A percentile compares a stretch with the other conserved stretches of the same genome.
These are phyloP conservation scores for Mobula birostris DNA, from an alignment of 2,113 vertebrate species.

Conservation along the genomic window DNA sequence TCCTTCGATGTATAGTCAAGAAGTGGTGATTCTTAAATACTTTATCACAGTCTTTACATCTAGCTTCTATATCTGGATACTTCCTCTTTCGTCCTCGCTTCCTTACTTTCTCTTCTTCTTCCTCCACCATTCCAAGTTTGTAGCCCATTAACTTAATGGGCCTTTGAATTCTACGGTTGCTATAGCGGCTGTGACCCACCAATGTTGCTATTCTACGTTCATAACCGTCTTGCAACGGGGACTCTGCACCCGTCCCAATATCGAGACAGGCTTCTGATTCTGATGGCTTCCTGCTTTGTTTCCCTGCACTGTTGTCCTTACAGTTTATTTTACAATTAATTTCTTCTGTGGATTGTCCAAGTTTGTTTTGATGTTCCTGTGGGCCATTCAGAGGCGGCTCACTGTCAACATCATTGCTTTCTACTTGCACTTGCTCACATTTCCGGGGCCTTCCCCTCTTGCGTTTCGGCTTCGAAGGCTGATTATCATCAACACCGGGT, in stretches of 20 bases:
- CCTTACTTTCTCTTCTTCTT: slow-evolving; percentile 56
- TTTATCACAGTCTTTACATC: slow-evolving; percentile 85
- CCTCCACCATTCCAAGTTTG: slow-evolving; percentile 63
- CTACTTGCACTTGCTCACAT: slow-evolving; percentile 29
- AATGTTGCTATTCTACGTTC: slow-evolving; percentile 51
- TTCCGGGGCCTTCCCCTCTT: slow-evolving; percentile 82
- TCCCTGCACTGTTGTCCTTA: neutral
- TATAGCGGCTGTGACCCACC: slow-evolving; percentile 58
- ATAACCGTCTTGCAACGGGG: slow-evolving; percentile 57
- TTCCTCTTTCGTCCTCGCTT: slow-evolving; percentile 67
- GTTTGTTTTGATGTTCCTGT: neutral
- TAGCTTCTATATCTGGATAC: slow-evolving; percentile 62
- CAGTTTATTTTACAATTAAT: neutral
- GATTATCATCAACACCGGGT: slow-evolving; percentile 39
- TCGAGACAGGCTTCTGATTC: slow-evolving; percentile 44
- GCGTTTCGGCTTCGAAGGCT: slow-evolving; percentile 55
- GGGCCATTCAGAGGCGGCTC: neutral
- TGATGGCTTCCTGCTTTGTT: slow-evolving; percentile 38
- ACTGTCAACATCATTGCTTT: neutral
- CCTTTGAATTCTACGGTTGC: slow-evolving; percentile 72
- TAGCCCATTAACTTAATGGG: slow-evolving; percentile 79
- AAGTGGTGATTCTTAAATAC: slow-evolving; percentile 87
- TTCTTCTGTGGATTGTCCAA: neutral
- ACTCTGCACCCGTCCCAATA: slow-evolving; percentile 42
- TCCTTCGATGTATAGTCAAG: slow-evolving; percentile 80